Evolutionary conservation across 2,113 vertebrate species (phyloP).

Genomic region (Chunga burmeisteri): DNA sequence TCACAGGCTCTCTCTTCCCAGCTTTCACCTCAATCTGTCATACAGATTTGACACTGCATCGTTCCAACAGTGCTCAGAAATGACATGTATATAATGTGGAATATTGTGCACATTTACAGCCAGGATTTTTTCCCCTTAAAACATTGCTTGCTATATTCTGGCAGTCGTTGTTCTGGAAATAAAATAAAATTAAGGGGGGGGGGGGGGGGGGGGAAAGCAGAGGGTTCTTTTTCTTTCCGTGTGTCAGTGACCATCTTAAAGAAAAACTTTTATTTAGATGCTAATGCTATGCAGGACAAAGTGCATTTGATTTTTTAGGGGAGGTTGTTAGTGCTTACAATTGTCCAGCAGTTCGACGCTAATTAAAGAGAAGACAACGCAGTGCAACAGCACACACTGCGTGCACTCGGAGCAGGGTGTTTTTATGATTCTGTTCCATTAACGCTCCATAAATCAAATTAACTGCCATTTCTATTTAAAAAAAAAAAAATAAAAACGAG

Average conservation of each 20-base stretch:
- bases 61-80: constrained; percentile 89
- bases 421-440: constrained; percentile 59
- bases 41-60: constrained; percentile 97
- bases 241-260: neutral
- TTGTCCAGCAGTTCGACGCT: neutral
- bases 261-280: constrained; percentile 22
- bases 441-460: constrained; percentile 67
- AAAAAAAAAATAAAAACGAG: neutral
- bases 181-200: neutral
- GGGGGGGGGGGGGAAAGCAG: neutral
- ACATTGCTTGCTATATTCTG: constrained; percentile 63
- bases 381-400: neutral
- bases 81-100: constrained; percentile 99
- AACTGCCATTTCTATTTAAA: constrained; percentile 57
- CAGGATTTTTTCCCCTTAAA: constrained; percentile 72
- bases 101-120: constrained; percentile 99
- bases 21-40: constrained; percentile 99
- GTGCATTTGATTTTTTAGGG: neutral
- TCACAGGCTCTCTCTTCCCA: constrained; percentile 86
- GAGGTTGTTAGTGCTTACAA: neutral
- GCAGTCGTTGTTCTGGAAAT: constrained; percentile 44
- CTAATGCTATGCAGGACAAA: neutral
- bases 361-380: constrained; percentile 40
- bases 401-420: neutral
- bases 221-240: constrained; percentile 19